Conservation (phyloP, 2,797 vertebrate species). For the Cynodonichthys magdalenae region DNA sequence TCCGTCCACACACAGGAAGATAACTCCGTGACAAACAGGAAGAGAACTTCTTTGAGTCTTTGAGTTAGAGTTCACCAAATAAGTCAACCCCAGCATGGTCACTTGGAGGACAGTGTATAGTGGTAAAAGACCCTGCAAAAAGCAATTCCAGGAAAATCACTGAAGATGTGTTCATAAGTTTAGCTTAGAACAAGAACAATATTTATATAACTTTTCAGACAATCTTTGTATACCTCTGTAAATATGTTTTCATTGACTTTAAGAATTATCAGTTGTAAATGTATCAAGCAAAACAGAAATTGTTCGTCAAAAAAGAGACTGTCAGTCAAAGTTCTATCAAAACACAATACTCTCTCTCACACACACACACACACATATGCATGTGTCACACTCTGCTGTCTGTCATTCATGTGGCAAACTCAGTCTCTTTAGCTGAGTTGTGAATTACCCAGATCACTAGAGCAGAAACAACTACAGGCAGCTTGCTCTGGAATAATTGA, state of each 20-base stretch:
- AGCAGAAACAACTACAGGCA: conserved; percentile 70
- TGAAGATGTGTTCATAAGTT: too few species aligned
- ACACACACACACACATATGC: background rate
- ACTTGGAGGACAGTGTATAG: too few species aligned
- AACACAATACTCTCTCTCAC: background rate
- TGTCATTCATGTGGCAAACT: conserved; percentile 54
- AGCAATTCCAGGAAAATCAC: too few species aligned
- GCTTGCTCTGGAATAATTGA: conserved; percentile 71
- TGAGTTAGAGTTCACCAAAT: too few species aligned
- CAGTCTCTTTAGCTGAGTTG: conserved; percentile 65
- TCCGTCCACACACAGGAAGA: too few species aligned
- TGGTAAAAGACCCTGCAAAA: too few species aligned
- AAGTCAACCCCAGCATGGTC: too few species aligned
- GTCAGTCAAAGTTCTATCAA: background rate
- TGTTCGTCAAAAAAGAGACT: background rate
- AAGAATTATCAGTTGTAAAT: background rate
- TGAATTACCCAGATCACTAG: conserved; percentile 74
- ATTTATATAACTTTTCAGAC: too few species aligned
- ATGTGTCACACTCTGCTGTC: background rate
- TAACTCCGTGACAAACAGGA: too few species aligned
- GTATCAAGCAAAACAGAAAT: conserved; percentile 4
- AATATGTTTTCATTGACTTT: background rate
- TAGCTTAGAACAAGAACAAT: too few species aligned
- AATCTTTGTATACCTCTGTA: background rate
- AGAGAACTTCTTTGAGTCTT: too few species aligned